Base-by-base conservation (phyloP, 53 echinoderm and acorn worm genomes). In the Temnopleurus reevesii region DNA sequence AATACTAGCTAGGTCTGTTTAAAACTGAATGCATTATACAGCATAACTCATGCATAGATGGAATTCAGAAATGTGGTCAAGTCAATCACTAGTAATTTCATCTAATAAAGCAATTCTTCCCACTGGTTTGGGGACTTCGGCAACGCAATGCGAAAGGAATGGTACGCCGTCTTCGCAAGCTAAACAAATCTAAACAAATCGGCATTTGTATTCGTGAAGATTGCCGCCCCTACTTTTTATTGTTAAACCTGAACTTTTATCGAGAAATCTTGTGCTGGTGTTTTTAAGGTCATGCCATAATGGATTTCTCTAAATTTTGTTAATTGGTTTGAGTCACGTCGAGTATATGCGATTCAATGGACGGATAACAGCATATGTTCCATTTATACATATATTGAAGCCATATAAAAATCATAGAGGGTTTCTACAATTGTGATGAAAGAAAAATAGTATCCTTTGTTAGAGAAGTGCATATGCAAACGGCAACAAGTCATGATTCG, bases 71-170 rank as follows among this genome's bases (percentile, higher is more conserved):
- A 79, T 79, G 49, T 28, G 79, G 79, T 79, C 79, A 79, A 13
- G 19, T 29, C 46, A 49, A 4, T 79, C 79, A 30, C 46, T 19
- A 47, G 49, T 51, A 47, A 79, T 79, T 79, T 5, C 17, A 2
- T 49, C 27, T 79, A 79, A 79, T 79, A 79, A 49, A 79, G 79
- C 46, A 47, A 49, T 79, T 79, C n/a, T 79, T 79, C 79, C 5
- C 47, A 30, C 46, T 79, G 45, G 49, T 79, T 38, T 79, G 79
- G 79, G 53, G 79, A 71, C 38, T 71, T 71, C 41, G 71, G 38
- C 71, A 71, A 36, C 71, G 23, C n/a, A 19, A 49, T 9, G 79
- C 47, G 79, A 49, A 47, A 46, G 79, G 51, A 79, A 79, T 79
- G 23, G 79, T 47, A 71, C 71, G 71, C 41, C 41, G 41, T 71